Evolutionary conservation across 2,113 vertebrate genomes (phyloP).

Genomic region (Oryzias javanicus): DNA sequence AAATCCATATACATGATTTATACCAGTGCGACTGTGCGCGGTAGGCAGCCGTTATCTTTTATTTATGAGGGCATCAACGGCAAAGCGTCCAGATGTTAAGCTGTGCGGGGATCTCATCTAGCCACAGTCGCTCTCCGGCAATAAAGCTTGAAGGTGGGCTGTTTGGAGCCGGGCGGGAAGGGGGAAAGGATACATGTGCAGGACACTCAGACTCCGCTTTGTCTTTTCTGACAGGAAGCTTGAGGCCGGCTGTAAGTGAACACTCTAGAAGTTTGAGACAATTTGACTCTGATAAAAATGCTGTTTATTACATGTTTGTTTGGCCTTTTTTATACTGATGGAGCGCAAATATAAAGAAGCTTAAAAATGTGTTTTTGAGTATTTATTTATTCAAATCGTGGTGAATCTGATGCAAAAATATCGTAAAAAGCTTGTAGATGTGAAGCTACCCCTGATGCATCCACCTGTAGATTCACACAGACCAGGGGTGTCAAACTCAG

Average conservation of each 20-base stretch:
- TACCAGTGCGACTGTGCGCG: slow-evolving; percentile 69
- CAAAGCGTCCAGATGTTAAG: slow-evolving; percentile 80
- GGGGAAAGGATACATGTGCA: slow-evolving; percentile 28
- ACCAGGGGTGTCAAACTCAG: no score
- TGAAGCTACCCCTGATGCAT: no score
- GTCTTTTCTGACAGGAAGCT: slow-evolving; percentile 48
- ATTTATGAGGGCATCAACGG: slow-evolving; percentile 83
- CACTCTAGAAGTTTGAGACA: slow-evolving; percentile 29
- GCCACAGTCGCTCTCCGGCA: slow-evolving; percentile 66
- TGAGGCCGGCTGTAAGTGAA: slow-evolving; percentile 9
- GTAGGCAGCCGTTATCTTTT: slow-evolving; percentile 79
- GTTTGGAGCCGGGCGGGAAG: slow-evolving; percentile 26
- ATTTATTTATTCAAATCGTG: no score
- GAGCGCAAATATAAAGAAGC: no score
- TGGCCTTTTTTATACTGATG: no score
- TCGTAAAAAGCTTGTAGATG: no score
- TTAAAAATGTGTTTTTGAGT: no score
- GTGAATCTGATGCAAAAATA: no score
- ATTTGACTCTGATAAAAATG: slow-evolving; percentile 8
- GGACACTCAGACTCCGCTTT: slow-evolving; percentile 37
- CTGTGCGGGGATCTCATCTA: slow-evolving; percentile 76
- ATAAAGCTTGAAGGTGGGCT: slow-evolving; percentile 66
- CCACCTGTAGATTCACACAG: no score
- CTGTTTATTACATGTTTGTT: no score
- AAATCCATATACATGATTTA: slow-evolving; percentile 87